A percentile compares a stretch with the other conserved stretches of the same genome.
These are phyloP conservation scores for Crypturellus undulatus DNA, from an alignment of 2,113 vertebrate genomes.

Conservation along the genomic window DNA sequence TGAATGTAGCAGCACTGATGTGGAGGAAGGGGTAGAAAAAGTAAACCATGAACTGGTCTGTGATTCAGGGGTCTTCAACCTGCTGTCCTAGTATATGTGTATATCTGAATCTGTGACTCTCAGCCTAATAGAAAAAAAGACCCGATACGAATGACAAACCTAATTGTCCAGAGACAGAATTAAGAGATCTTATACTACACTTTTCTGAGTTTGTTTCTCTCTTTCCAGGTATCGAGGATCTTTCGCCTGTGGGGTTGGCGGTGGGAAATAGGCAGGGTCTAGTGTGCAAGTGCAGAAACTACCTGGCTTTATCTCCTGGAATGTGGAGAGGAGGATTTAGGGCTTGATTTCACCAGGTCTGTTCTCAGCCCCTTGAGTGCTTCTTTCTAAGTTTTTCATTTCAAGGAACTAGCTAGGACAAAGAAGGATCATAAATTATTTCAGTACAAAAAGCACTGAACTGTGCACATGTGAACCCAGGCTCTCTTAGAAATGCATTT, in stretches of 20 bases:
- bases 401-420: neutral
- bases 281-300: neutral
- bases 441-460: neutral
- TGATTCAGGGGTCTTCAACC: neutral
- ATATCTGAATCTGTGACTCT: neutral
- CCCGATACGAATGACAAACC: fast-evolving
- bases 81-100: fast-evolving
- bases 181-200: neutral
- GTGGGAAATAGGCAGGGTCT: too few species aligned
- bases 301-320: neutral
- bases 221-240: neutral
- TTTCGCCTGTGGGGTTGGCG: neutral
- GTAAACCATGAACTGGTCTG: neutral
- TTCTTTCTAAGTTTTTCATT: neutral
- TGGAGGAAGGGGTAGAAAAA: neutral
- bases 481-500: neutral
- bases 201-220: neutral
- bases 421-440: neutral
- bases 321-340: neutral
- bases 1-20: neutral
- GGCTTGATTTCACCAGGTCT: neutral
- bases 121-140: fast-evolving
- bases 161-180: neutral
- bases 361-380: too few species aligned
- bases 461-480: neutral